Base-by-base conservation (phyloP, 1,140 invertebrate genomes). In the Fopius arisanus region DNA sequence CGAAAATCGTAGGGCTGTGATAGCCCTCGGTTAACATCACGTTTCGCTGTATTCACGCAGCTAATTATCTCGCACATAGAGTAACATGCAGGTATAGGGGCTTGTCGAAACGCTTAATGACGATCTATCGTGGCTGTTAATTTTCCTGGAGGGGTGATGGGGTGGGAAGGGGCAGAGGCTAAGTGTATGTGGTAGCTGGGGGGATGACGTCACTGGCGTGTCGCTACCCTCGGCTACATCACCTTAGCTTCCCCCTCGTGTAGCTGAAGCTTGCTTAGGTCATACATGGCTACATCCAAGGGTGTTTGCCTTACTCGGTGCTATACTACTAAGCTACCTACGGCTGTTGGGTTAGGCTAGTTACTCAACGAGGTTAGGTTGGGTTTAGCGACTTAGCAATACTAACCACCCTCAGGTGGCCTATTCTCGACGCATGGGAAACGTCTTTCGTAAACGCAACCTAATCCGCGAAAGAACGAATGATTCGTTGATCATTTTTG, bases 111-210 rank as follows among this genome's bases (percentile, higher is more conserved):
- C 23, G 54, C 29, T 66, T 74, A 74, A 68, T 74, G 67, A 74
- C 72, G 48, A 73, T 73, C 33, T 74, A 74, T 69, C 66, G 54
- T 65, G 19, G 51, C 37, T 59, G 66, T 63, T 74, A 69, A 70
- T 74, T 74, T 74, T 69, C 16, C 65, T 54, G 29, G 3, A 33
- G 33, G 33, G 65, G 67, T 9, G 23, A 26, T 26, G 29, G 23
- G n/a, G 3, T 41, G n/a, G 40, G 41, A 19, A 29, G 12, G 29
- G 43, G 48, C 12, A 29, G 29, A 48, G 14, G 54, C 14, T 65
- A 26, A 48, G 54, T 12, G 54, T 59, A 59, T 28, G 54, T 28
- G 19, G 28, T n/a, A n/a, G n/a, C n/a, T n/a, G 62, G 26, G 10
- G 16, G 62, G 19, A 59, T 59, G 54, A 59, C 54, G 54, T 59